phyloP scores from a whole-genome alignment of 1,140 invertebrate species.

The Coenobita brevimanus region DNA sequence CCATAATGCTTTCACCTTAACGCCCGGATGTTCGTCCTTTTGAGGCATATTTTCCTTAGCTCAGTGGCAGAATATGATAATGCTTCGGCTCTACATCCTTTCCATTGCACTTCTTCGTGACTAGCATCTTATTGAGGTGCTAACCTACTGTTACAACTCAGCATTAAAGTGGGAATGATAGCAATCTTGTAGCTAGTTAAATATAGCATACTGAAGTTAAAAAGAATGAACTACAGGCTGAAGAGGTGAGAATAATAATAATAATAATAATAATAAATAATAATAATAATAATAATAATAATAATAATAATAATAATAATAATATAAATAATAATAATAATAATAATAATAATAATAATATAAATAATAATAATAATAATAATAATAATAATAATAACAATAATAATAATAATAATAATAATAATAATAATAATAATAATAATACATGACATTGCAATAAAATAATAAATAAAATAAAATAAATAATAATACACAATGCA shows the following conservation, averaged over 20 bases:
- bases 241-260: too few relatives aligned
- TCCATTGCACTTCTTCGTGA: background rate
- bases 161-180: too few relatives aligned
- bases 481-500: too few relatives aligned
- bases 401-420: slow-evolving; percentile 18
- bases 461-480: background rate
- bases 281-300: slow-evolving; percentile 4
- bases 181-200: too few relatives aligned
- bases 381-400: slow-evolving; percentile 12
- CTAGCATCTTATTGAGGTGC: too few relatives aligned
- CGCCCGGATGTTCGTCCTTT: background rate
- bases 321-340: background rate
- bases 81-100: background rate
- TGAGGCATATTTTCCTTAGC: too few relatives aligned
- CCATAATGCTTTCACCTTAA: background rate
- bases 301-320: slow-evolving; percentile 4
- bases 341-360: slow-evolving; percentile 22
- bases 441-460: background rate
- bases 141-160: too few relatives aligned
- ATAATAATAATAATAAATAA: too few relatives aligned
- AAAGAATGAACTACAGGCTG: too few relatives aligned
- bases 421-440: too few relatives aligned
- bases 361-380: slow-evolving; percentile 14
- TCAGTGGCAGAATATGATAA: too few relatives aligned
- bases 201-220: too few relatives aligned